Percentiles rank a stretch among this genome's conserved stretches.
phyloP scores from a whole-genome alignment of 2,888 invertebrate genomes.

The Hirtodrosophila alboralis region DNA sequence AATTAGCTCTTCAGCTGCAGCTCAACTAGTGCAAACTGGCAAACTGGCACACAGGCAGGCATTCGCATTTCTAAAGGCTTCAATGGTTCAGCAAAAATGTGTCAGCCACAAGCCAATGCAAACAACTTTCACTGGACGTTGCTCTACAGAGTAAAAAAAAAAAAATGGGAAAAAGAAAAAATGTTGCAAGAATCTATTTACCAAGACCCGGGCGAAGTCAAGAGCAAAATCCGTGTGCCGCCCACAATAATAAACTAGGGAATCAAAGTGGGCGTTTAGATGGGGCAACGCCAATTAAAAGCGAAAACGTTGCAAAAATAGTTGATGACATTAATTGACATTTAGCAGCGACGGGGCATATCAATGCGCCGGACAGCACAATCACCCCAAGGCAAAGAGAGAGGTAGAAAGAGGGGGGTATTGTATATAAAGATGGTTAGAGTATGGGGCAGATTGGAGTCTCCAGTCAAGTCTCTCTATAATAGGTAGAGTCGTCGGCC shows the following conservation, averaged over 20 bases:
- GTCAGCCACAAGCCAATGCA: constrained; percentile 64
- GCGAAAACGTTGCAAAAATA: constrained; percentile 74
- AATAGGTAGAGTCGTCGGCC: constrained; percentile 47
- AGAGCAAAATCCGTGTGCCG: constrained; percentile 54
- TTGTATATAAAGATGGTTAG: not conserved
- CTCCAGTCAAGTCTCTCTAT: constrained; percentile 20
- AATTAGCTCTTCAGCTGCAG: constrained; percentile 63
- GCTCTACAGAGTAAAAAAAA: constrained; percentile 9
- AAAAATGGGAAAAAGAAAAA: constrained; percentile 1
- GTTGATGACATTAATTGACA: constrained; percentile 82
- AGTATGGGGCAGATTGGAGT: not conserved
- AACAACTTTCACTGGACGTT: constrained; percentile 75
- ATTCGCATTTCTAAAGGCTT: constrained; percentile 60
- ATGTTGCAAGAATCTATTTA: constrained; percentile 24
- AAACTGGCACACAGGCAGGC: constrained; percentile 44
- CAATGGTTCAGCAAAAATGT: constrained; percentile 66
- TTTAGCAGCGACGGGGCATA: constrained; percentile 80
- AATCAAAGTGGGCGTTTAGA: constrained; percentile 32
- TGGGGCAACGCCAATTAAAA: constrained; percentile 77
- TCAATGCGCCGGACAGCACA: constrained; percentile 76
- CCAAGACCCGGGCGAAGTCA: constrained; percentile 55
- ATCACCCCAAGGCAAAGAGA: constrained; percentile 68
- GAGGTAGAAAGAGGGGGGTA: constrained; percentile 7
- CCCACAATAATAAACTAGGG: constrained; percentile 42
- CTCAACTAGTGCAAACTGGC: constrained; percentile 25